Base-by-base conservation (phyloP, 92 coral and sea anemone species). In the Metridium senile region DNA sequence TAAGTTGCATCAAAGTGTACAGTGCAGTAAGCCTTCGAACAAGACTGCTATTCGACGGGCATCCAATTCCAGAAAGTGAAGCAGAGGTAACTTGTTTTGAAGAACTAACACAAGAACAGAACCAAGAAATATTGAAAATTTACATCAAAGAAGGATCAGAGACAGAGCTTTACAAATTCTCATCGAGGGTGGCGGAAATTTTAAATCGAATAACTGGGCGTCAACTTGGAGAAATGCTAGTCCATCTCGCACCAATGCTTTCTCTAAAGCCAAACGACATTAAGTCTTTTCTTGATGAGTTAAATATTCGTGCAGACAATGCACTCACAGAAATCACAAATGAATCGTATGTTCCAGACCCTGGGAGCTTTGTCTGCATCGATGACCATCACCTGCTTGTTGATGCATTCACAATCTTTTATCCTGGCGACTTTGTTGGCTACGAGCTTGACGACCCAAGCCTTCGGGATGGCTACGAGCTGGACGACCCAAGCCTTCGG, bases 391-490 rank as follows among this genome's bases (percentile, higher is more conserved):
- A 86, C 75, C 86, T 86, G 34, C 86, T 90, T 45, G 79, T 85
- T 26, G 78, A 85, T 43, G 62, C 74, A 2, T 81, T 90, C 11
- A 51, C 75, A 26, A 70, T 47, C 10, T 90, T 90, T 56, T 53
- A 66, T 9, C 89, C 94, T 20, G 89, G 82, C 2, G 94, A 90
- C 11, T 90, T 82, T 45, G 94, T 89, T 17, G 94, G 88, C 34
- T 89, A 86, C 78, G 94, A 89, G 61, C 74, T 86, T 26, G 86
- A 86, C 46, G 91, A 90, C 64, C 88, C 88, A 51, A 82, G 92
- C 61, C 86, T 90, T 51, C 68, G 76, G n/a, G n/a, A n/a, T n/a
- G n/a, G n/a, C n/a, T n/a, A n/a, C n/a, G n/a, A n/a, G n/a, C n/a
- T n/a, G n/a, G n/a, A n/a, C n/a, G n/a, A n/a, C n/a, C n/a, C n/a